Evolutionary conservation across 2,797 vertebrate genomes (phyloP).

Genomic region (Tachyglossus aculeatus): DNA sequence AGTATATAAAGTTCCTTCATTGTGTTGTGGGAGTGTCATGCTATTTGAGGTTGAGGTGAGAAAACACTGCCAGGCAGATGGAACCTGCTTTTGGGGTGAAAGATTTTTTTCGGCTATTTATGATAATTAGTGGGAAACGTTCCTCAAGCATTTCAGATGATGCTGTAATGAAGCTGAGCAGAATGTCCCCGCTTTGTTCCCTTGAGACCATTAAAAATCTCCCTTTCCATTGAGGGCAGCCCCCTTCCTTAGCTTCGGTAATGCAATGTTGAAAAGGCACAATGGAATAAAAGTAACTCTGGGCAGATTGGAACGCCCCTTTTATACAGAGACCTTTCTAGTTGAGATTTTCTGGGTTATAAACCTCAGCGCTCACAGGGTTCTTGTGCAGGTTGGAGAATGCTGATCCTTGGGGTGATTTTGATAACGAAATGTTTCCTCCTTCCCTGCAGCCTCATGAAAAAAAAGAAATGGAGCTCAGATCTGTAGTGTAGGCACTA

Average conservation of each 20-base stretch:
- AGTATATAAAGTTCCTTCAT: conserved; percentile 50
- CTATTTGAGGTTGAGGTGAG: conserved; percentile 60
- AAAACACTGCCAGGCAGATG: conserved; percentile 67
- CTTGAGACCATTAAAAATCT: conserved; percentile 59
- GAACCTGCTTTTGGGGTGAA: conserved; percentile 70
- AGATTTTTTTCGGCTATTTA: conserved; percentile 74
- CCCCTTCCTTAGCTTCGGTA: conserved; percentile 47
- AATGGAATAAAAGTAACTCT: conserved; percentile 56
- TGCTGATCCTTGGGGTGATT: rapidly evolving
- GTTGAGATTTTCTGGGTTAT: conserved; percentile 42
- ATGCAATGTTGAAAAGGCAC: conserved; percentile 56
- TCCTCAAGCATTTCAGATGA: conserved; percentile 63
- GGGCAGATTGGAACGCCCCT: conserved; percentile 58
- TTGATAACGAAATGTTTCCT: too few relatives aligned
- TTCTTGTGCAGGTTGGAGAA: background rate
- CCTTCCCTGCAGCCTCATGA: too few relatives aligned
- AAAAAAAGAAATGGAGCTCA: too few relatives aligned
- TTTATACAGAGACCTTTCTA: conserved; percentile 46
- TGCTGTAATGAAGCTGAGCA: conserved; percentile 61
- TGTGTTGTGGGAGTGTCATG: conserved; percentile 52
- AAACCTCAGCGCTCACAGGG: conserved; percentile 16
- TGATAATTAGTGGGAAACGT: conserved; percentile 72
- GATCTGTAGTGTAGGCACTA: too few relatives aligned
- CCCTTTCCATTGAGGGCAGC: background rate
- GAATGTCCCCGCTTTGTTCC: conserved; percentile 64